Evolutionary conservation across 2,113 vertebrate species (phyloP).

Genomic region (Sardina pilchardus): DNA sequence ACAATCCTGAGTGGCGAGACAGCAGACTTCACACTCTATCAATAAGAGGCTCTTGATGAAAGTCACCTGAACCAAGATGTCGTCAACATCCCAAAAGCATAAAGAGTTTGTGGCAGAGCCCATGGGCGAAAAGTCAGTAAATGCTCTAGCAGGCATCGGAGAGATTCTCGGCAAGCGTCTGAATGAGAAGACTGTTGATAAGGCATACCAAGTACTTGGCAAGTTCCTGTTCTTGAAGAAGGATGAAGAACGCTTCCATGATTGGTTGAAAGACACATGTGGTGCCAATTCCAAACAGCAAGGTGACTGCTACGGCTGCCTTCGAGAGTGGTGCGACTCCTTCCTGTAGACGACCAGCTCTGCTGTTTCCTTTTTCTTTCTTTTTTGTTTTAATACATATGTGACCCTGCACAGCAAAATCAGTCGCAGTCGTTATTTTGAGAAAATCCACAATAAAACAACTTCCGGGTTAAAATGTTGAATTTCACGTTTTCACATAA

Average conservation of each 20-base stretch:
- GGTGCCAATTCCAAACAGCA: constrained; percentile 85
- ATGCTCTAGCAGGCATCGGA: constrained; percentile 83
- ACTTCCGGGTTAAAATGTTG: too few species aligned
- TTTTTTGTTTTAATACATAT: too few species aligned
- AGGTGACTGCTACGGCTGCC: constrained; percentile 83
- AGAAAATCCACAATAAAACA: too few species aligned
- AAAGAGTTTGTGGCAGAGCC: constrained; percentile 89
- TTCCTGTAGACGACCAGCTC: constrained; percentile 75
- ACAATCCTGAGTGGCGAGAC: too few species aligned
- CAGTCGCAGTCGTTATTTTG: too few species aligned
- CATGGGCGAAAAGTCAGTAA: constrained; percentile 86
- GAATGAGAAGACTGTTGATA: constrained; percentile 85
- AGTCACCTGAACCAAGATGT: constrained; percentile 59
- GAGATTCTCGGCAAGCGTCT: constrained; percentile 82
- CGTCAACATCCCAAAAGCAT: constrained; percentile 87
- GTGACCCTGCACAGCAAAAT: too few species aligned
- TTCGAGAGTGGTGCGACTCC: constrained; percentile 88
- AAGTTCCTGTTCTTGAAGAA: constrained; percentile 89
- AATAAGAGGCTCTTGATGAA: neutral
- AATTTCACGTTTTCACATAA: too few species aligned
- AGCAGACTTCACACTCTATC: too few species aligned
- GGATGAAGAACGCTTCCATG: constrained; percentile 85
- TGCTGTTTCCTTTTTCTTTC: too few species aligned
- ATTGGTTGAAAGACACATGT: constrained; percentile 87
- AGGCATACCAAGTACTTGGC: constrained; percentile 88